Conservation (phyloP, 2,113 vertebrate species). For the Athene noctua region DNA sequence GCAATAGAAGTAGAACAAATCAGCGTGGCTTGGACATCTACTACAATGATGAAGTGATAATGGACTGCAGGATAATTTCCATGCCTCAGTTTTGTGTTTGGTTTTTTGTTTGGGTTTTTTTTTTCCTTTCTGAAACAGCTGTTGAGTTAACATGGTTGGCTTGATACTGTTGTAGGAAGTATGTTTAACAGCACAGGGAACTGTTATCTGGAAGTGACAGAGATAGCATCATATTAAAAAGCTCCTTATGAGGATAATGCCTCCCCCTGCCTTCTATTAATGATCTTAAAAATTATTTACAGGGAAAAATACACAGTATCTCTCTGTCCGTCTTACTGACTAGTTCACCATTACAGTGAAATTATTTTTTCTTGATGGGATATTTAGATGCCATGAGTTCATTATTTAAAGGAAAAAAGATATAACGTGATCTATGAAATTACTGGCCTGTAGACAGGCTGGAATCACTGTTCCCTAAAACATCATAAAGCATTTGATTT, state of each 20-base stretch:
- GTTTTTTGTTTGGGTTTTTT: background rate
- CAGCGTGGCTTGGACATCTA: conserved; percentile 13
- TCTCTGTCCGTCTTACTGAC: background rate
- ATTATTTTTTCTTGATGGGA: background rate
- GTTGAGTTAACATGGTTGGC: background rate
- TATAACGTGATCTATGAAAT: background rate
- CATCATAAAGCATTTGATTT: background rate
- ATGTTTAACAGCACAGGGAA: background rate
- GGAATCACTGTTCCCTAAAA: background rate
- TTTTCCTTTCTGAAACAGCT: background rate
- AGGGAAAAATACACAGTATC: background rate
- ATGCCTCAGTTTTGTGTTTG: background rate
- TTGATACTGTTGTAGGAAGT: background rate
- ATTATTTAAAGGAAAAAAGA: background rate
- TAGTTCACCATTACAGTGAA: background rate
- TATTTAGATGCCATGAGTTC: background rate
- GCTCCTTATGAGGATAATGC: background rate
- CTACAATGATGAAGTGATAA: conserved; percentile 42
- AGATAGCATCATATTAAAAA: background rate
- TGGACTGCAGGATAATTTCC: conserved; percentile 36
- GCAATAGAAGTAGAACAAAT: conserved; percentile 33
- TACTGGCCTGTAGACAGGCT: background rate
- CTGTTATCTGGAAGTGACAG: background rate
- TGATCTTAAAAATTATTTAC: background rate
- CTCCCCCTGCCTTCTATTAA: background rate